Evolutionary conservation across 2,797 vertebrate genomes (phyloP), one percentile per base, ranked within the genome.

Genomic region (Pseudomugil tenellus): DNA sequence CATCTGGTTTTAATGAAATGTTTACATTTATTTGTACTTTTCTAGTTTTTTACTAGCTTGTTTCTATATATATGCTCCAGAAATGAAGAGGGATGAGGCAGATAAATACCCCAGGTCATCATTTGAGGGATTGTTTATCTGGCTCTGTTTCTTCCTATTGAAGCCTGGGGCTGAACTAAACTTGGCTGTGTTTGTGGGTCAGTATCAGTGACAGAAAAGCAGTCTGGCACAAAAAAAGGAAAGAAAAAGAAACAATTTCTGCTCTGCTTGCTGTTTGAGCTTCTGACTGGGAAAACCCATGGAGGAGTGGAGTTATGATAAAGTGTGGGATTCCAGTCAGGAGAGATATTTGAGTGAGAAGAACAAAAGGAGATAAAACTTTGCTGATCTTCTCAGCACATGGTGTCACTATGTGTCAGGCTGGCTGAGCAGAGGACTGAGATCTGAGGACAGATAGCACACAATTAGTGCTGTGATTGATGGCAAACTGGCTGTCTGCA

Each of bases 151-250:
- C 63, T 76, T 23, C 46, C 53, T 41, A 4, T 34, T 23, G 12
- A 41, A 68, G 67, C 68, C 46, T 56, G 48, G 41, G 67, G 77
- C 78, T 65, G 79, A 76, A 68, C 80, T 64, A 70, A 70, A 74
- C 76, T 80, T 69, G 72, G 76, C 76, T 56, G 53, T 60, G 63
- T 86, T 88, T 86, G 64, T 85, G 76, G 76, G 79, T 81, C 80
- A 86, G 81, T 52, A 73, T 70, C 81, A 73, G 67, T 19, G 64
- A 83, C 70, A 77, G 63, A 67, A 52, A 79, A 73, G 67, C 66
- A 69, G 57, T 6, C 63, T 26, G 52, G 66, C 49, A 63, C 58
- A 66, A 43, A 39, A 57, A 81, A 62, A 58, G 23, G 8, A 32
- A 19, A 19, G 19, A 11, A 25, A 51, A 3, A 21, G 21, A 29